A percentile compares a stretch with the other conserved stretches of the same genome.
phyloP scores from a whole-genome alignment of 1,140 invertebrate species.

The Prorops nasuta region DNA sequence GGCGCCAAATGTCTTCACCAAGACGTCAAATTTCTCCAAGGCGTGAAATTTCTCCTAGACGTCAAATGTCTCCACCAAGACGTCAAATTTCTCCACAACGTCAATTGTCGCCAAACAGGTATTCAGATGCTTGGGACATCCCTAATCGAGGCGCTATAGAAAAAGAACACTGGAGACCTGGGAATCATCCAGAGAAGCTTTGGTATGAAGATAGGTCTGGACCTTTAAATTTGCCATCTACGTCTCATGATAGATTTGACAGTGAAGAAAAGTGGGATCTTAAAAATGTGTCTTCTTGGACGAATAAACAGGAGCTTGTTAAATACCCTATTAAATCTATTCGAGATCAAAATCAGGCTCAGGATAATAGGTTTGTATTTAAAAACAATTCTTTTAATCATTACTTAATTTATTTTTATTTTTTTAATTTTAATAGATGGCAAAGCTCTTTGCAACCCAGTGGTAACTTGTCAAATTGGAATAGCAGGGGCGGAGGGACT shows the following conservation, averaged over 20 bases:
- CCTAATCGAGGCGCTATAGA: conserved; percentile 43
- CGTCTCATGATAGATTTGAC: conserved; percentile 19
- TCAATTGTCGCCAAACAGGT: conserved; percentile 23
- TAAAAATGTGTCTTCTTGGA: conserved; percentile 13
- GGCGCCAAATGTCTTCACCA: conserved; percentile 10
- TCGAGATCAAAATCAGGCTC: too few relatives aligned
- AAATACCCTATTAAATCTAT: too few relatives aligned
- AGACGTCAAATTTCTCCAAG: conserved; percentile 17
- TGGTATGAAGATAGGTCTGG: conserved; percentile 26
- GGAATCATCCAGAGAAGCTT: conserved; percentile 17
- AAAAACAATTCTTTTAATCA: too few relatives aligned
- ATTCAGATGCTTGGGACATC: conserved; percentile 49
- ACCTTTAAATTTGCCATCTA: too few relatives aligned
- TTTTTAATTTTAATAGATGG: conserved; percentile 5
- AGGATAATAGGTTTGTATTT: too few relatives aligned
- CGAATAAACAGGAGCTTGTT: too few relatives aligned
- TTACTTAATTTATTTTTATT: background rate
- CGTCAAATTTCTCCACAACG: conserved; percentile 19
- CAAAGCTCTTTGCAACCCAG: conserved; percentile 8
- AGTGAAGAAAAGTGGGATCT: conserved; percentile 17
- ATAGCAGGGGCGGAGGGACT: conserved; percentile 23
- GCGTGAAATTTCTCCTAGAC: conserved; percentile 19
- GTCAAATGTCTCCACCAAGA: conserved; percentile 24
- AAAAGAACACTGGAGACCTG: conserved; percentile 31
- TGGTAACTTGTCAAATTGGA: background rate